phyloP scores from a whole-genome alignment of 2,888 invertebrate genomes.

The Polydrusus cervinus region DNA sequence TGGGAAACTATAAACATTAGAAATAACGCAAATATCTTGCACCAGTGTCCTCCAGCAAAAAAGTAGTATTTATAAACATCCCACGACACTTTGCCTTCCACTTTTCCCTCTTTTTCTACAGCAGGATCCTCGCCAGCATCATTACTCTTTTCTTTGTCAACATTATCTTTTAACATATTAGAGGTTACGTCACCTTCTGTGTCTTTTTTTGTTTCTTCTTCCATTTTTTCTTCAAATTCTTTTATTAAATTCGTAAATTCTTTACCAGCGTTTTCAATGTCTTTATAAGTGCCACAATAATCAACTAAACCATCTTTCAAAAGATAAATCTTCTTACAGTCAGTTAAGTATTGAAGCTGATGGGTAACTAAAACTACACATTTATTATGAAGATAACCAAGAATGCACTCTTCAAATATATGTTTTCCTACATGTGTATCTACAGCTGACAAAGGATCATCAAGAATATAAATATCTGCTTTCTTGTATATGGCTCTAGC shows the following conservation, averaged over 20 bases:
- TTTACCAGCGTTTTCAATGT: slow-evolving; percentile 80
- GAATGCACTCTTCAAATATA: slow-evolving; percentile 86
- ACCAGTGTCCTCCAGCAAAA: slow-evolving; percentile 80
- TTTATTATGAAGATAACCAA: slow-evolving; percentile 77
- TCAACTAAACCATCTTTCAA: slow-evolving; percentile 74
- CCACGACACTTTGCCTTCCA: slow-evolving; percentile 74
- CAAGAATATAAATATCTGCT: slow-evolving; percentile 87
- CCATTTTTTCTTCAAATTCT: slow-evolving; percentile 46
- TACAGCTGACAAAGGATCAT: slow-evolving; percentile 92
- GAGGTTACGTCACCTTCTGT: slow-evolving; percentile 24
- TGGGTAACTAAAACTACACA: slow-evolving; percentile 84
- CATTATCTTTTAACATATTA: slow-evolving; percentile 6
- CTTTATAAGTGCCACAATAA: slow-evolving; percentile 79
- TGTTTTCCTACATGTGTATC: slow-evolving; percentile 90
- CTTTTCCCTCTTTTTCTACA: slow-evolving; percentile 73
- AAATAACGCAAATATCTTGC: slow-evolving; percentile 64
- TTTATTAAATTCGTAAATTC: slow-evolving; percentile 79
- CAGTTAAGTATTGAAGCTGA: slow-evolving; percentile 78
- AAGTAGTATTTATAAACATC: slow-evolving; percentile 80
- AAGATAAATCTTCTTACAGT: slow-evolving; percentile 74
- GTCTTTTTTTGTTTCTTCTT: slow-evolving; percentile 56
- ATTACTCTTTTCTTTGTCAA: slow-evolving; percentile 57
- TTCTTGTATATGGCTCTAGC: slow-evolving; percentile 88
- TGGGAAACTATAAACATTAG: slow-evolving; percentile 79
- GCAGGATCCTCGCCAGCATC: background rate